Conservation (phyloP, 2,797 vertebrate genomes). For the Enteromius afrohamiltoni region DNA sequence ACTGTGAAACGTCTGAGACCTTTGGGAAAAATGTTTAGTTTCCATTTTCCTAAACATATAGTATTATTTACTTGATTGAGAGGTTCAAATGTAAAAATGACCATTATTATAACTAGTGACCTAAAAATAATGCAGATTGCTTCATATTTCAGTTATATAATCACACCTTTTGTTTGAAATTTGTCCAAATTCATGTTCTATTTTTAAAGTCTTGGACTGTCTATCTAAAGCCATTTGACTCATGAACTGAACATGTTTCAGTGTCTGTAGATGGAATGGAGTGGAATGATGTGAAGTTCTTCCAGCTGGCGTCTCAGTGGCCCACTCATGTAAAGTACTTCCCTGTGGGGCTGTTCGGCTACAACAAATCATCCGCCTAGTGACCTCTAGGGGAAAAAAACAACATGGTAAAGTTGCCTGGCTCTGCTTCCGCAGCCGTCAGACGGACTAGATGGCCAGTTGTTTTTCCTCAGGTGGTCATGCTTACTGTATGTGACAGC, state of each 20-base stretch:
- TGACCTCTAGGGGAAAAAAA: slow-evolving; percentile 2
- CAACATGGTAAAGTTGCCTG: background rate
- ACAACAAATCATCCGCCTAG: slow-evolving; percentile 70
- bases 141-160: too few species aligned
- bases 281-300: slow-evolving; percentile 84
- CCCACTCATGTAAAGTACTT: slow-evolving; percentile 84
- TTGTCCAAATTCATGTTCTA: too few species aligned
- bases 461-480: background rate
- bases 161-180: too few species aligned
- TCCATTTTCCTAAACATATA: background rate
- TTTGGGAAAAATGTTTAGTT: background rate
- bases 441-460: background rate
- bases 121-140: background rate
- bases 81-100: background rate
- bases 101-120: background rate
- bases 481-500: background rate
- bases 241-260: slow-evolving; percentile 48
- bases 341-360: slow-evolving; percentile 78
- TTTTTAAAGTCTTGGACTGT: background rate
- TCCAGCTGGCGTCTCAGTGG: slow-evolving; percentile 83
- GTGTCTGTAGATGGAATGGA: slow-evolving; percentile 82
- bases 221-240: background rate
- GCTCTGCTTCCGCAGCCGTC: background rate
- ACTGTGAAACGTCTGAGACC: background rate
- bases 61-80: background rate